A percentile compares a stretch with the other conserved stretches of the same genome.
Evolutionary conservation across 2,113 vertebrate genomes (phyloP).

Genomic region (Rhinolophus sinicus): DNA sequence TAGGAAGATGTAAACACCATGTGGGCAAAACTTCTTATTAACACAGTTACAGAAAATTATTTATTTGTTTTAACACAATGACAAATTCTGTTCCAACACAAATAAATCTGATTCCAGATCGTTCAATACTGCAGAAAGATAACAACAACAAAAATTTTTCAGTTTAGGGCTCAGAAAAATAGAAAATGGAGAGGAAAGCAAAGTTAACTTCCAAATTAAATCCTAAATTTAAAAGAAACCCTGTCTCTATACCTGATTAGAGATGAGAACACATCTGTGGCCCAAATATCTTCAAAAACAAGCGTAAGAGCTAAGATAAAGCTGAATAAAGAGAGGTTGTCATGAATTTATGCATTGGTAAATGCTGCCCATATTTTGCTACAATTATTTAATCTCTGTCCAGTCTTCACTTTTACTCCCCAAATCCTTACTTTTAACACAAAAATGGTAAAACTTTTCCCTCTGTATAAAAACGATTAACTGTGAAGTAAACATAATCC

Average conservation of each 20-base stretch:
- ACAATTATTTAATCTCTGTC: background rate
- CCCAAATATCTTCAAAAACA: background rate
- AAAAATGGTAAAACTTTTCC: background rate
- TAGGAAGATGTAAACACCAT: background rate
- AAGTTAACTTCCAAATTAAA: background rate
- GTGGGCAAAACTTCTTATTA: background rate
- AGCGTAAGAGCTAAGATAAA: background rate
- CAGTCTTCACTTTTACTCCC: background rate
- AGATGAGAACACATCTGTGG: background rate
- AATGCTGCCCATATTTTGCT: background rate
- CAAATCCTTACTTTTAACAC: background rate
- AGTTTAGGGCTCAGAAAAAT: background rate
- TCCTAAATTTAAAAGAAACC: background rate
- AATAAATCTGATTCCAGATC: background rate
- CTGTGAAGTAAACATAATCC: constrained; percentile 1
- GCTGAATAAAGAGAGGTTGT: fast-evolving
- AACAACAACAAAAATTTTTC: background rate
- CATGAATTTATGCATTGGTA: background rate
- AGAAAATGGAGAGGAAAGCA: constrained; percentile 5
- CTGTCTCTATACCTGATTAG: background rate
- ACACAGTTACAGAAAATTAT: background rate
- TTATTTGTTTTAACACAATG: background rate
- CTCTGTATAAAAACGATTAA: background rate
- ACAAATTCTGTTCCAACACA: background rate
- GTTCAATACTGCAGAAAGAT: background rate